Conservation (phyloP, 2,113 vertebrate genomes). For the Mungos mungo region DNA sequence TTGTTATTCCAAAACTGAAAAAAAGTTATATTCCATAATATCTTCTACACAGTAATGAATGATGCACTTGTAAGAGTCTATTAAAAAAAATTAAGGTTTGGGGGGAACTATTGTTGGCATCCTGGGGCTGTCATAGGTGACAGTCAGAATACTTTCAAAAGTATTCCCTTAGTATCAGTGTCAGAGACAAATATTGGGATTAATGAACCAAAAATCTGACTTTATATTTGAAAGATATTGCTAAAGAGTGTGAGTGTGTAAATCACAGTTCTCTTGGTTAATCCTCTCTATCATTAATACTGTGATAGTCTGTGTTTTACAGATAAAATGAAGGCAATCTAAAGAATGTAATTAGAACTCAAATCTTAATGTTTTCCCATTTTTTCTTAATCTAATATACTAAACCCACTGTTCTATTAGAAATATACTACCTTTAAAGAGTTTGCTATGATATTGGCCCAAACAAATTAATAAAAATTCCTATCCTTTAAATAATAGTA, state of each 20-base stretch:
- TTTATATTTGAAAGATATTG: constrained; percentile 27
- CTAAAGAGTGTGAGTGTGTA: not conserved
- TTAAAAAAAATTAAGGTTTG: not conserved
- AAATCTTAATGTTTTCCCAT: not conserved
- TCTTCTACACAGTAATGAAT: not conserved
- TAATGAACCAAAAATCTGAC: constrained; percentile 20
- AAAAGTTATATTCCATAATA: not conserved
- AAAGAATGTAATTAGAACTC: not conserved
- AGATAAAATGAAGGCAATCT: not conserved
- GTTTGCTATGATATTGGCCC: not conserved
- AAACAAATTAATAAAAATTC: not conserved
- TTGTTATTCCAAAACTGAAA: not conserved
- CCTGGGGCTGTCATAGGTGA: not conserved
- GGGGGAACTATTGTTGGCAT: not conserved
- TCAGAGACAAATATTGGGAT: constrained; percentile 28
- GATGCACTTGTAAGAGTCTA: not conserved
- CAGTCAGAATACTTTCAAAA: constrained; percentile 32
- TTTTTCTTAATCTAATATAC: not conserved
- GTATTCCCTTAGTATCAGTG: not conserved
- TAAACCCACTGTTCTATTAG: not conserved
- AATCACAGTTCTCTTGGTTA: not conserved
- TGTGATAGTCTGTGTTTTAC: not conserved
- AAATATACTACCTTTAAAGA: not conserved
- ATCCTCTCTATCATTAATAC: not conserved
- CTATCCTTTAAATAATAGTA: not conserved